phyloP scores from a whole-genome alignment of 2,113 vertebrate genomes.

The Castor canadensis region DNA sequence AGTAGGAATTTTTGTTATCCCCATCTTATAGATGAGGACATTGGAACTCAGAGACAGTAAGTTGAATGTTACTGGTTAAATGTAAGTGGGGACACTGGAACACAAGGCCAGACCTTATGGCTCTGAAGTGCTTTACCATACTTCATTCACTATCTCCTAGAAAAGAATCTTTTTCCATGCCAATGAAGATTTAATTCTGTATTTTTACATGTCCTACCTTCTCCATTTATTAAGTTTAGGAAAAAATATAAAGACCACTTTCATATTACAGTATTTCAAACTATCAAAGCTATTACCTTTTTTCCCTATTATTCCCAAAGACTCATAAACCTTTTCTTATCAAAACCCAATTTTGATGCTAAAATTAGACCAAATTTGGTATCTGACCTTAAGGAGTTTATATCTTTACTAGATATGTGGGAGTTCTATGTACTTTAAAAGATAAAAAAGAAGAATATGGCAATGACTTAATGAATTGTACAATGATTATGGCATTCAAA shows the following conservation, averaged over 20 bases:
- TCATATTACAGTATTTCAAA: slow-evolving; percentile 16
- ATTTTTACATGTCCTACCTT: slow-evolving; percentile 34
- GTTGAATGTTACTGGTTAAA: background rate
- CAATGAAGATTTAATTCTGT: slow-evolving; percentile 30
- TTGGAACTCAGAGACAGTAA: background rate
- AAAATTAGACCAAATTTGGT: slow-evolving; percentile 19
- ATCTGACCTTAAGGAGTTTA: background rate
- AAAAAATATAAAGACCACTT: background rate
- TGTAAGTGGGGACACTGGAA: background rate
- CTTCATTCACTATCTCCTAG: background rate
- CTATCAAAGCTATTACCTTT: slow-evolving; percentile 34
- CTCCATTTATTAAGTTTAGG: slow-evolving; percentile 6
- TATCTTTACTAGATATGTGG: background rate
- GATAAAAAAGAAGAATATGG: background rate
- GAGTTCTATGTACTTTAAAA: background rate
- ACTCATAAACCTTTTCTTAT: background rate
- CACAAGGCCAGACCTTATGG: background rate
- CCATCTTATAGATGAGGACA: background rate
- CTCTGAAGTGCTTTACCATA: background rate
- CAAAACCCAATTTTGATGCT: slow-evolving; percentile 27
- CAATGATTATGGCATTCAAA: background rate
- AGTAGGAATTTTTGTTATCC: too few species aligned
- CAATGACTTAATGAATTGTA: background rate
- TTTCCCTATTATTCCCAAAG: slow-evolving; percentile 16
- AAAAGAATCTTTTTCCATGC: background rate